Base-by-base conservation (phyloP, 2,888 invertebrate species). In the Drosophila mercatorum region DNA sequence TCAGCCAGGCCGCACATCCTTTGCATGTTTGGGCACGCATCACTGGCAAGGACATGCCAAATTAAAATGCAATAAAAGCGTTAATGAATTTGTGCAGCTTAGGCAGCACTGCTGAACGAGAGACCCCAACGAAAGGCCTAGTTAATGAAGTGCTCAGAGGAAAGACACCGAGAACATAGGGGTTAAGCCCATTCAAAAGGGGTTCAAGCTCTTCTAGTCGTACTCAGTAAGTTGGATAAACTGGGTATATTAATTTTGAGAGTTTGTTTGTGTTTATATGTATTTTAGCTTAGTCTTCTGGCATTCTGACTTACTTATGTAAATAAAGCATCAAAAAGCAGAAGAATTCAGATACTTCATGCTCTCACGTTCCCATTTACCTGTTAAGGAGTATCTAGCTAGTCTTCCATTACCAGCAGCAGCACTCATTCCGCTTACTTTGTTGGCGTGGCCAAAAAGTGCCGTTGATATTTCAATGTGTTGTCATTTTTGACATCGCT, bases 31-130 rank as follows among this genome's bases (percentile, higher is more conserved):
- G 72, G 78, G 81, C 87, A 85, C 76, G 89, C 75, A 61, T 86
- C 88, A 74, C 62, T 88, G 85, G 68, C 81, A 88, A 83, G 73
- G 80, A 86, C 85, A 86, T 87, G 84, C 74, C 83, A 74, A 89
- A 86, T 86, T 86, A 86, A 86, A 86, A 88, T 75, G 89, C 89
- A 86, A 86, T 86, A 86, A 83, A 86, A 78, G 75, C 85, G 84
- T 81, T 86, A 86, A 88, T 88, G 84, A 86, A 83, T 78, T 80
- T 69, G 64, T 72, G 77, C 81, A 81, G 76, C 60, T 74, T 75
- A 72, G 72, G 62, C 77, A 67, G 47, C 51, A 64, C 8, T 4
- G 17, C 12, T 12, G 28, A 51, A 51, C 66, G 43, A 52, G 12
- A 64, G 63, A 6, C 55, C 49, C 71, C 40, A 58, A 40, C 66